A percentile compares a stretch with the other conserved stretches of the same genome.
Evolutionary conservation across 1,140 invertebrate genomes (phyloP).

Genomic region (Drosophila triauraria): DNA sequence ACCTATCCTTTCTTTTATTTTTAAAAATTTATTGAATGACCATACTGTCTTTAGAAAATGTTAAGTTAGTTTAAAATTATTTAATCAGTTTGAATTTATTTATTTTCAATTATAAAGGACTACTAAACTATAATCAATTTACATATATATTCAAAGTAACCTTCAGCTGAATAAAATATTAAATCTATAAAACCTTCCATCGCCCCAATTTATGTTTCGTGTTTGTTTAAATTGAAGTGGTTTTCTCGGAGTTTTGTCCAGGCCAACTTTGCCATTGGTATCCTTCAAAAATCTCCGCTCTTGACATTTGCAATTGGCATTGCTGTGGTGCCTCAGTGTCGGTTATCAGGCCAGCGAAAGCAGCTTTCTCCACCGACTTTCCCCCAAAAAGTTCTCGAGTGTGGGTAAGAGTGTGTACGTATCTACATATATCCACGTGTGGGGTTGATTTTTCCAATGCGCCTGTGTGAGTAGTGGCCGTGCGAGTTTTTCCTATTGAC

Average conservation of each 20-base stretch:
- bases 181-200: neutral
- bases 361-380: constrained; percentile 32
- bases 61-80: too few relatives aligned
- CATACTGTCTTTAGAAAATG: too few relatives aligned
- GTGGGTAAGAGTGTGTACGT: constrained; percentile 16
- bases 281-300: constrained; percentile 40
- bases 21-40: too few relatives aligned
- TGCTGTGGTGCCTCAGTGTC: constrained; percentile 5
- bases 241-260: neutral
- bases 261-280: constrained; percentile 4
- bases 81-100: neutral
- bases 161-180: neutral
- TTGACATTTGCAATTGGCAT: constrained; percentile 32
- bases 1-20: too few relatives aligned
- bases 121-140: too few relatives aligned
- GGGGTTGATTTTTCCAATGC: constrained; percentile 24
- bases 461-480: constrained; percentile 39
- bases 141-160: neutral
- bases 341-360: constrained; percentile 41
- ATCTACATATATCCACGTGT: constrained; percentile 8
- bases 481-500: constrained; percentile 73
- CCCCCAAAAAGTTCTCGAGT: constrained; percentile 19
- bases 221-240: constrained; percentile 5
- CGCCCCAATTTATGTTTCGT: constrained; percentile 2
- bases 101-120: too few relatives aligned